A percentile compares a stretch with the other conserved stretches of the same genome.
These are phyloP conservation scores for Aphidius colemani DNA, from an alignment of 2,888 invertebrate species.

Conservation along the genomic window DNA sequence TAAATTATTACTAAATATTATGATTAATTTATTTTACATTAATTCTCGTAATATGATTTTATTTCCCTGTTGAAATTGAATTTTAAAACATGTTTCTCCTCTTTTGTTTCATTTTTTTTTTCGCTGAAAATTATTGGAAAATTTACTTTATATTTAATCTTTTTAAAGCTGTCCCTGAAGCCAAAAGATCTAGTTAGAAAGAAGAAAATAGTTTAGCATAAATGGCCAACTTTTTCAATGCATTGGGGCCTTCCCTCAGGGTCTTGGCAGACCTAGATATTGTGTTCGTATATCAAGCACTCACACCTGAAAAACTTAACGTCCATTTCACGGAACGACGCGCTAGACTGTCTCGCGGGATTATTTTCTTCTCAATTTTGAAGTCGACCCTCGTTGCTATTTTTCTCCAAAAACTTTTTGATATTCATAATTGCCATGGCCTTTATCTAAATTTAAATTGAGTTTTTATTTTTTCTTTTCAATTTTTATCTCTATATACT, in stretches of 20 bases:
- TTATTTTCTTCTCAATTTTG: constrained; percentile 28
- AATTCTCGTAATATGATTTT: no score
- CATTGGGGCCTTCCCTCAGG: constrained; percentile 30
- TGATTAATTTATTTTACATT: no score
- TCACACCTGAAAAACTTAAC: constrained; percentile 37
- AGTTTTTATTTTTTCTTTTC: no score
- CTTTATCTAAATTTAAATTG: no score
- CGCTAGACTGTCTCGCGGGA: constrained; percentile 37
- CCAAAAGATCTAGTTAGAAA: constrained; percentile 13
- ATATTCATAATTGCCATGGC: no score
- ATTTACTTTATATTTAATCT: not conserved
- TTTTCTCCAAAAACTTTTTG: no score
- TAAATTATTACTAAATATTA: not conserved
- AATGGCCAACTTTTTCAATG: constrained; percentile 48
- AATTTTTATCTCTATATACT: no score
- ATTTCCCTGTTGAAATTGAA: no score
- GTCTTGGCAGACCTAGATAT: constrained; percentile 13
- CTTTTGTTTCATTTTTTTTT: no score
- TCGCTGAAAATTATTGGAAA: no score
- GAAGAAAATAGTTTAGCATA: constrained; percentile 47
- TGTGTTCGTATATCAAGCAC: constrained; percentile 20
- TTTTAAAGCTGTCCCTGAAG: constrained; percentile 1
- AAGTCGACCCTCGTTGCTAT: constrained; percentile 1
- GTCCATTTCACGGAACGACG: constrained; percentile 40
- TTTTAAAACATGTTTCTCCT: no score